Base-by-base conservation (phyloP, 2,888 invertebrate genomes). In the Macaria liturata region DNA sequence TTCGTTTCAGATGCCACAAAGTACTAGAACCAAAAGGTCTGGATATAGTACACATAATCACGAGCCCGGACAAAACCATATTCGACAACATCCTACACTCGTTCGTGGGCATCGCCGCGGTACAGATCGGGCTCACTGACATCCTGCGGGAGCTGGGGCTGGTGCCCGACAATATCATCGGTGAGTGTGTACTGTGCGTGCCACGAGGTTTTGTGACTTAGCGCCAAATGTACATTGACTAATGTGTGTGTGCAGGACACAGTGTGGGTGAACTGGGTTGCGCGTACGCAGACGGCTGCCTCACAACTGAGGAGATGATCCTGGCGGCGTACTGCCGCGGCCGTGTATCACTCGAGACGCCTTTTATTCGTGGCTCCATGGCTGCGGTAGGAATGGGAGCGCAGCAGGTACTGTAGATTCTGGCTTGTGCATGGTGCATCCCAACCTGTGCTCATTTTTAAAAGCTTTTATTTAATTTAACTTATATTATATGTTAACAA, bases 231-330 rank as follows among this genome's bases (percentile, higher is more conserved):
- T n/a, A n/a, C n/a, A n/a, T n/a, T n/a, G n/a, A n/a, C n/a, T n/a
- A n/a, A n/a, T n/a, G n/a, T n/a, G n/a, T n/a, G n/a, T n/a, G n/a
- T n/a, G n/a, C n/a, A 60, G 56, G 55, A 42, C 55, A 81, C 62
- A 84, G 84, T 51, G 95, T 97, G 0, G 98, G 98, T 81, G 86
- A n/a, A n/a, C n/a, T 98, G 31, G 97, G 96, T 1, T 98, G 98
- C 80, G 97, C 96, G 0, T 98, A 98, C 81, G 97, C 96, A 1
- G 98, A 98, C 81, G 97, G 96, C 4, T 95, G 96, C 61, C 91
- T 98, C 55, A 96, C 96, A 0, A 93, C 94, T 0, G 96, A 97
- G 74, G 95, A 97, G 83, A 95, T 95, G 85, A 94, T 97, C 49
- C 78, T 96, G 40, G 92, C 95, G n/a, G 95, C 97, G 0, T 97